Base-by-base conservation (phyloP, 2,888 invertebrate genomes). In the Smittia sp. region DNA sequence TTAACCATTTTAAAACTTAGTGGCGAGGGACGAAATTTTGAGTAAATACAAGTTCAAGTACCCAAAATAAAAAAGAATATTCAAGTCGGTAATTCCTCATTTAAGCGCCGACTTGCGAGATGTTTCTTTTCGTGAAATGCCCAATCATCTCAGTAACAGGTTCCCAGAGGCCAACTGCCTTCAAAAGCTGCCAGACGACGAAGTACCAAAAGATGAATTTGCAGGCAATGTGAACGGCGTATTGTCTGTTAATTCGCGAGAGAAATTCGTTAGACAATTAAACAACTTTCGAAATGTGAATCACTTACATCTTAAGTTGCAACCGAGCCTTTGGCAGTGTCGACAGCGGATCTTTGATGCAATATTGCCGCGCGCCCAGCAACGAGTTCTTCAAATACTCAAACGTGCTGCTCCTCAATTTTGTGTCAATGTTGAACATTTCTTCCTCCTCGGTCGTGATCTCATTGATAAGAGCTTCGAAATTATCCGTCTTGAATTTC, bases 311-410 rank as follows among this genome's bases (percentile, higher is more conserved):
- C 79, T 86, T 89, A 78, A 90, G 88, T 78, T 91, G 90, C 39
- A 88, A 80, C 75, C 91, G 86, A 18, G 93, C 92, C 79, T 87
- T 88, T 0, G 92, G 90, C 66, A 95, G 79, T 75, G 91, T 88
- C 73, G 89, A 88, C 25, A 90, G 82, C 77, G 91, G 88, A 80
- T 97, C 96, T 79, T 96, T 95, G 80, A 97, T 85, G 75, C 95
- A 90, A 80, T 90, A 97, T 76, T 90, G 85, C 74, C 96, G 88
- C 0, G 93, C 90, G 0, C 97, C 97, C 22, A 93, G 85, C 77
- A 94, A 86, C 77, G 92, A 89, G 75, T 86, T 83, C 76, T 88
- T 89, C 76, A 96, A 85, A 77, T 95, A 97, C 15, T 72, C 72
- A 9, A 6, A 39, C 22, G 38, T 62, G 62, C 38, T 54, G 11